Base-by-base conservation (phyloP, 2,797 vertebrate species). In the Sebastes cheni region DNA sequence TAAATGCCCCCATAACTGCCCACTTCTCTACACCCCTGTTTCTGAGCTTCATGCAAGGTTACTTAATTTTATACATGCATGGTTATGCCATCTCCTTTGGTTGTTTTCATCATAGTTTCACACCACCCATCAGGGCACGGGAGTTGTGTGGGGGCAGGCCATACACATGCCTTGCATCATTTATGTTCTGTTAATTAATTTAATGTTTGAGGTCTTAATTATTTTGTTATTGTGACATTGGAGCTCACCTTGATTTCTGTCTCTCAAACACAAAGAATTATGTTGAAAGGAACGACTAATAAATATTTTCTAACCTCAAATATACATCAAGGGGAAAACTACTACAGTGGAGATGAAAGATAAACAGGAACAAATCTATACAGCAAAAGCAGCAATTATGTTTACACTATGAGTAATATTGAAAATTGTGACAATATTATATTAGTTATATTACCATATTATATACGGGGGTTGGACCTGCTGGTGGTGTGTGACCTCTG, bases 61-160 rank as follows among this genome's bases (percentile, higher is more conserved):
- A 27, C 18, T 34, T 52, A 7, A 34, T 67, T 76, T 88, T 90
- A 88, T 87, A 83, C 36, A 83, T 46, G 55, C 22, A 72, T 22
- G 13, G 10, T 13, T n/a, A 61, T 64, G 65, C 55, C 46, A 56
- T 76, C 22, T 39, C 25, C 22, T 60, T 50, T 50, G 8, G 13
- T 72, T 8, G 11, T 32, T 72, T 68, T 56, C 9, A 4, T 61
- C 42, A 76, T 67, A 20, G 11, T 66, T 59, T 68, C 3, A 80
- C 14, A 59, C 42, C 70, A 60, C 72, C 62, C 25, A 75, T 73
- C n/a, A 52, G n/a, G 67, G 59, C 5, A 52, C 1, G 1, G 4
- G 11, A 27, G 8, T 23, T 0, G 0, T 61, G 5, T 68, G 5
- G 46, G 67, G 84, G 80, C 25, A 23, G 55, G 79, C 7, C 54